Evolutionary conservation across 2,797 vertebrate species (phyloP), one percentile per base, ranked within the genome.

Genomic region (Clarias laeviceps): DNA sequence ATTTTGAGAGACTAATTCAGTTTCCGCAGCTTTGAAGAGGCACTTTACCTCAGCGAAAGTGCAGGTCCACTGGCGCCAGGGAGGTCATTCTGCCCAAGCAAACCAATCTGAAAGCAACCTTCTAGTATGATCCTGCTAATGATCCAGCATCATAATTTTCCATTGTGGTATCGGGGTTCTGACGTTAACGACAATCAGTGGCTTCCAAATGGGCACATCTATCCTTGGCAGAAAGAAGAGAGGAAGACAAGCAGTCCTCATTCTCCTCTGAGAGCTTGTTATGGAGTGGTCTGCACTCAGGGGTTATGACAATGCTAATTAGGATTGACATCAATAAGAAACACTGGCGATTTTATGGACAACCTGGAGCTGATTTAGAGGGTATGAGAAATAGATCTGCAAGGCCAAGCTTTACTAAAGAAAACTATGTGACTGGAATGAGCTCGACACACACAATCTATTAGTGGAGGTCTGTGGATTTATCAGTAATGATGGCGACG

Each of bases 181-280:
- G 85, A 80, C 86, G 93, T 92, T 92, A 93, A 92, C 94, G 93
- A 93, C 93, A 95, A 96, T 86, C 90, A 89, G 94, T 93, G 82
- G 93, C 91, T 94, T 95, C 94, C 93, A 95, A 96, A 96, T 94
- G 93, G 96, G 95, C 93, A 96, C 93, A 93, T 93, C 94, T 93
- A 93, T 94, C 93, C 91, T 88, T 83, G 85, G 17, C 5, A 83
- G 82, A 82, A 74, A 89, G 86, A 56, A 20, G 83, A 65, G 88
- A 89, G 87, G 82, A 83, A 80, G 85, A 90, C 90, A 91, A 93
- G 90, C 87, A 89, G 91, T 83, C 85, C 92, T 93, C 93, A 73
- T 93, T 91, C 93, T 95, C 96, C 95, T 94, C 84, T 62, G 96
- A 97, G 97, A 96, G 94, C 95, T 96, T 95, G 95, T 97, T 97